A percentile compares a stretch with the other conserved stretches of the same genome.
phyloP scores from a whole-genome alignment of 2,888 invertebrate genomes.

The Papilio gigon region DNA sequence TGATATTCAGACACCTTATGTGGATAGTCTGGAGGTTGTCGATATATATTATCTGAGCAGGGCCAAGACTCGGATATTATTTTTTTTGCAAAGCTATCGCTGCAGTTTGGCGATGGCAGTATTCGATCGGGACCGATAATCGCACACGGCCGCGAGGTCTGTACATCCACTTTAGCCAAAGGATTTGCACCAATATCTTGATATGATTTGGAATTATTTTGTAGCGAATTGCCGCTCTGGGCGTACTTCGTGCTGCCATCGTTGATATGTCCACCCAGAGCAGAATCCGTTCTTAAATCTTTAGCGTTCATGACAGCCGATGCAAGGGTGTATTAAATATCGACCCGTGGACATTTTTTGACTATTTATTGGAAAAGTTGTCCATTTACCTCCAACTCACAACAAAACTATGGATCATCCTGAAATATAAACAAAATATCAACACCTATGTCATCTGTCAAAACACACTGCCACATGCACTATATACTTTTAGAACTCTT shows the following conservation, averaged over 20 bases:
- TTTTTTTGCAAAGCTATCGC: conserved; percentile 67
- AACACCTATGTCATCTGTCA: conserved; percentile 77
- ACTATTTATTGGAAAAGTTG: conserved; percentile 9
- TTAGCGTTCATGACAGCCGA: conserved; percentile 76
- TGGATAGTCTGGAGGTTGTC: conserved; percentile 69
- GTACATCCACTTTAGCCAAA: conserved; percentile 71
- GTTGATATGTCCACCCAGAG: conserved; percentile 66
- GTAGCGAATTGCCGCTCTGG: conserved; percentile 59
- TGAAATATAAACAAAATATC: conserved; percentile 80
- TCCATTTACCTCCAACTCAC: conserved; percentile 30
- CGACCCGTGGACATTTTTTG: conserved; percentile 66
- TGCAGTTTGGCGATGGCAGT: conserved; percentile 60
- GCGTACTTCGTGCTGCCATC: conserved; percentile 71
- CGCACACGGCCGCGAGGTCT: conserved; percentile 74
- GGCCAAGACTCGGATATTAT: conserved; percentile 65
- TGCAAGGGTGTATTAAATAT: conserved; percentile 53
- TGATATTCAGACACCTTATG: conserved; percentile 66
- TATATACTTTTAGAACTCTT: conserved; percentile 43
- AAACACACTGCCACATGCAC: conserved; percentile 79
- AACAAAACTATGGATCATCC: conserved; percentile 58
- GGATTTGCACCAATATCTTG: conserved; percentile 69
- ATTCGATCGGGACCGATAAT: conserved; percentile 79
- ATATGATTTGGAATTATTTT: conserved; percentile 68
- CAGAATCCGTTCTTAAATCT: conserved; percentile 68
- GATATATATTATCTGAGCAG: conserved; percentile 60